These are phyloP conservation scores for Microctonus aethiopoides DNA, from an alignment of 2,888 invertebrate species.

Conservation along the genomic window DNA sequence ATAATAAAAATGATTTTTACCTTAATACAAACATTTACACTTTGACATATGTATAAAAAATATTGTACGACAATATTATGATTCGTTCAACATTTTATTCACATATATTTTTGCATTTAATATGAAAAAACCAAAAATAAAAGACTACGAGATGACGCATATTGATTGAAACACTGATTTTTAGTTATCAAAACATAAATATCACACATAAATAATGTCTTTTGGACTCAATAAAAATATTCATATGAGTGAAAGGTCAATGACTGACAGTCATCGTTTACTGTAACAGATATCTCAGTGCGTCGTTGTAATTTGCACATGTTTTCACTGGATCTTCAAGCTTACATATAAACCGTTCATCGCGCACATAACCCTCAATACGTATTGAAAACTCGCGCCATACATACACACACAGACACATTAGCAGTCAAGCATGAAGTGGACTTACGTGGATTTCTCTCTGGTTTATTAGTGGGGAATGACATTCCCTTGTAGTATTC, in stretches of 20 bases:
- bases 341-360: background rate
- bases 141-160: no score
- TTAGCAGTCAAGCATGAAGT: background rate
- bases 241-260: background rate
- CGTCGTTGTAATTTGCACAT: background rate
- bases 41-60: no score
- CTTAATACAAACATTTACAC: no score
- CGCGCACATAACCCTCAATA: background rate
- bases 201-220: background rate
- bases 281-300: background rate
- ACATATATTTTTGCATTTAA: no score
- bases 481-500: slow-evolving; percentile 6
- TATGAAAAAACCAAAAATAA: no score
- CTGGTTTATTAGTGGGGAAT: background rate
- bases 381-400: background rate
- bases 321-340: background rate
- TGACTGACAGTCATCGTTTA: background rate
- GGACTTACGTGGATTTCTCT: background rate
- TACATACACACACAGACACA: background rate
- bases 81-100: no score
- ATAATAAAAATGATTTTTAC: no score
- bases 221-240: background rate
- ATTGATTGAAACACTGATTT: background rate
- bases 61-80: no score
- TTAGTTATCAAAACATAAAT: background rate